These are phyloP conservation scores for Phrynocephalus forsythii DNA, from an alignment of 2,797 vertebrate species.

Conservation along the genomic window DNA sequence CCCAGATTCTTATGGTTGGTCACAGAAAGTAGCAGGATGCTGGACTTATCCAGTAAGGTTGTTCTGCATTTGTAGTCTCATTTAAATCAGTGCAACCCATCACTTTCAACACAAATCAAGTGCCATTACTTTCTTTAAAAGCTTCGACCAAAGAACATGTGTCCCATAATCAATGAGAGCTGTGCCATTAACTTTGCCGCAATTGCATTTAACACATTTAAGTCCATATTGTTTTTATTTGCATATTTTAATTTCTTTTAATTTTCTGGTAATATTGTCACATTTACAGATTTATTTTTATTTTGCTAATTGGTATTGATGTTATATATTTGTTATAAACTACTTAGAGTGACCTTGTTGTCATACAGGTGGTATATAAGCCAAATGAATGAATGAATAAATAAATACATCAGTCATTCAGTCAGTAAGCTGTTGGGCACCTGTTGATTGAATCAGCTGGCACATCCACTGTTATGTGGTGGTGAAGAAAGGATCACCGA, in stretches of 20 bases:
- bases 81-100: not conserved
- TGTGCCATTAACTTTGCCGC: not conserved
- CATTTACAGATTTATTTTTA: too few species aligned
- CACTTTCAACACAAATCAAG: too few species aligned
- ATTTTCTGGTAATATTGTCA: too few species aligned
- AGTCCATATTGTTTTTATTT: too few species aligned
- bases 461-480: not conserved
- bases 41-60: not conserved
- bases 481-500: not conserved
- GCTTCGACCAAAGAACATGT: not conserved
- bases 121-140: not conserved
- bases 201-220: too few species aligned
- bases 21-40: not conserved
- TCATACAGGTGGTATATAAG: not conserved
- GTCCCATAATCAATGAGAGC: not conserved
- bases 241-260: too few species aligned
- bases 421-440: not conserved
- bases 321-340: too few species aligned
- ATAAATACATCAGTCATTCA: too few species aligned
- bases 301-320: too few species aligned
- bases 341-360: not conserved
- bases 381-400: too few species aligned
- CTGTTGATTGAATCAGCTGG: not conserved
- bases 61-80: not conserved
- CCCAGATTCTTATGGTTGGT: too few species aligned